phyloP scores from a whole-genome alignment of 2,888 invertebrate genomes.

The Caradrina kadenii region DNA sequence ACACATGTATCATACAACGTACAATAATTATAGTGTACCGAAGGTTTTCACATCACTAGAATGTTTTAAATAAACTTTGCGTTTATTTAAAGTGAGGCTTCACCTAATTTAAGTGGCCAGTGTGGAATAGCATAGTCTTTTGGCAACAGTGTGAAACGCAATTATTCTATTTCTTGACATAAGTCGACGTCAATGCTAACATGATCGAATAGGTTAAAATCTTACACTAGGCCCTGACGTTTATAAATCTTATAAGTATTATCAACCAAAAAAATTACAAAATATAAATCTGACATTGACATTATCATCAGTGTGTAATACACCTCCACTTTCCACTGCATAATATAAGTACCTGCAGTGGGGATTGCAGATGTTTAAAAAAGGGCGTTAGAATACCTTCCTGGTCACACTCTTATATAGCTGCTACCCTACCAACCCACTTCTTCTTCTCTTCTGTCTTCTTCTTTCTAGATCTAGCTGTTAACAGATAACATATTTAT shows the following conservation, averaged over 20 bases:
- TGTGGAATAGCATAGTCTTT: too few relatives aligned
- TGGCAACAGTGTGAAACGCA: too few relatives aligned
- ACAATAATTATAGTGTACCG: conserved; percentile 58
- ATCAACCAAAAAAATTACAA: background rate
- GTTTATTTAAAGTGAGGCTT: background rate
- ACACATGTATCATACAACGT: conserved; percentile 45
- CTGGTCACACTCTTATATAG: background rate
- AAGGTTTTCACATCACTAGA: conserved; percentile 59
- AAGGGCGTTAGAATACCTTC: too few relatives aligned
- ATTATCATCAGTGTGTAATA: background rate
- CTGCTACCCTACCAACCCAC: too few relatives aligned
- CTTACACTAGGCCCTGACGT: background rate
- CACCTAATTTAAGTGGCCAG: background rate
- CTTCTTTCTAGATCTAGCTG: background rate
- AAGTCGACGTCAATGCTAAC: too few relatives aligned
- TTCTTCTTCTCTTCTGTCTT: background rate
- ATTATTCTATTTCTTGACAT: too few relatives aligned
- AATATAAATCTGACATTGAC: background rate
- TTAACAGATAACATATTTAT: background rate
- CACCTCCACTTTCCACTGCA: background rate
- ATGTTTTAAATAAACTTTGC: conserved; percentile 24
- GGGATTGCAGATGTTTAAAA: too few relatives aligned
- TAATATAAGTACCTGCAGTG: background rate
- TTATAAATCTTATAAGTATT: background rate
- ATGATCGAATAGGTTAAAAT: too few relatives aligned